Base-by-base conservation (phyloP, 2,888 invertebrate species). In the Amaurobius ferox region DNA sequence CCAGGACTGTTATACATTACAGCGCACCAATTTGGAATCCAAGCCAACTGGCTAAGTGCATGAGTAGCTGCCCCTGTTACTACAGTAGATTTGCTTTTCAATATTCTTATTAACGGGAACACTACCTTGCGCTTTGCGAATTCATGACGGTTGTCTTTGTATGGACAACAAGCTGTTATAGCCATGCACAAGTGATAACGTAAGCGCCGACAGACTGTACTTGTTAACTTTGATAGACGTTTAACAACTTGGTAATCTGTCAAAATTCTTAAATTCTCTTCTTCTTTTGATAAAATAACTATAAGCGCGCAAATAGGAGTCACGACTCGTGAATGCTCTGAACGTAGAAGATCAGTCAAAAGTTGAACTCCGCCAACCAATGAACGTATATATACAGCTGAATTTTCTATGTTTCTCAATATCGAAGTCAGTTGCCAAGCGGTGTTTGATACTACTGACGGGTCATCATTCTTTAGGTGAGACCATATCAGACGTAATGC, bases 161-260 rank as follows among this genome's bases (percentile, higher is more conserved):
- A 79, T 0, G 61, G 29, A 44, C 72, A 78, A 28, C 78, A 78
- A 19, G 78, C 78, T n/a, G 73, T 79, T 39, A 85, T 78, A 3
- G 85, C 85, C 72, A 85, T 73, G 28, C 85, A 85, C 7, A 85
- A 48, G 44, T 85, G 78, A 29, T 85, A 85, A 28, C 85, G 40
- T 16, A 85, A n/a, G 5, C 78, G 78, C 1, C 73, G 67, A 16
- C 85, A 85, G 67, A 28, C 72, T 6, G 78, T 73, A 11, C 30
- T 16, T 1, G 85, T 78, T 26, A 85, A 55, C 1, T 61, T 67
- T 26, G 85, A 85, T 11, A 85, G 71, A 19, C 39, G 29, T 9
- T 73, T 23, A n/a, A 85, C 85, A 7, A 78, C 78, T 30, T 78
- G 72, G 39, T 78, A 85, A 32, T 79, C 72, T 0, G 73, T 67